These are phyloP conservation scores for Thoracochromis brauschi DNA, from an alignment of 2,113 vertebrate species.

Conservation along the genomic window DNA sequence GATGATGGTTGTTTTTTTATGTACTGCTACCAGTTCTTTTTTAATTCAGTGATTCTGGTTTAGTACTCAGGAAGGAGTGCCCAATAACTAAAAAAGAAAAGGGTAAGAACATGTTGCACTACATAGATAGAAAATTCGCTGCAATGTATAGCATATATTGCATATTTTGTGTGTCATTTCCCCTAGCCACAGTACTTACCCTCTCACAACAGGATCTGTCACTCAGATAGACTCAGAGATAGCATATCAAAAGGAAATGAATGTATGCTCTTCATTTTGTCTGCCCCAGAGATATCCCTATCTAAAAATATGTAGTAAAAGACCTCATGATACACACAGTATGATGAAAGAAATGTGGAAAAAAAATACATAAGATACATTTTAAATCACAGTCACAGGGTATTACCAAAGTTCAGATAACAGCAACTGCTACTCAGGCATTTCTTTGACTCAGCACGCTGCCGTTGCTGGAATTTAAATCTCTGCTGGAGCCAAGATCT, in stretches of 20 bases:
- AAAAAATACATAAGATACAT: neutral
- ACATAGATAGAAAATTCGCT: neutral
- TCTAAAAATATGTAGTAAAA: slow-evolving; percentile 3
- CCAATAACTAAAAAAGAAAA: neutral
- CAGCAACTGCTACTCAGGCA: slow-evolving; percentile 18
- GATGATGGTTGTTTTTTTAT: neutral
- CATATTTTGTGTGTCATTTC: slow-evolving; percentile 7
- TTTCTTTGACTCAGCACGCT: slow-evolving; percentile 40
- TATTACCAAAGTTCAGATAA: slow-evolving; percentile 52
- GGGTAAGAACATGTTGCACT: neutral
- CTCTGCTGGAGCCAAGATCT: slow-evolving; percentile 14
- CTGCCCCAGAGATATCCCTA: slow-evolving; percentile 11
- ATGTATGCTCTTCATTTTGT: slow-evolving; percentile 24
- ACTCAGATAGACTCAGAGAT: slow-evolving; percentile 9
- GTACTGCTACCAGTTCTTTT: neutral
- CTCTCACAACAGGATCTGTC: slow-evolving; percentile 17
- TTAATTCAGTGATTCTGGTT: neutral
- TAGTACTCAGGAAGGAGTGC: neutral
- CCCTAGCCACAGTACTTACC: neutral
- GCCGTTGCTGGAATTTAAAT: slow-evolving; percentile 39
- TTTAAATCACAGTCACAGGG: slow-evolving; percentile 21
- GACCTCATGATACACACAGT: neutral
- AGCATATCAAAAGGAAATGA: slow-evolving; percentile 37
- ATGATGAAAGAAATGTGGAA: slow-evolving; percentile 1
- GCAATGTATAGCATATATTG: neutral